phyloP scores from a whole-genome alignment of 2,113 vertebrate genomes.

The Himantopus leucocephalus region DNA sequence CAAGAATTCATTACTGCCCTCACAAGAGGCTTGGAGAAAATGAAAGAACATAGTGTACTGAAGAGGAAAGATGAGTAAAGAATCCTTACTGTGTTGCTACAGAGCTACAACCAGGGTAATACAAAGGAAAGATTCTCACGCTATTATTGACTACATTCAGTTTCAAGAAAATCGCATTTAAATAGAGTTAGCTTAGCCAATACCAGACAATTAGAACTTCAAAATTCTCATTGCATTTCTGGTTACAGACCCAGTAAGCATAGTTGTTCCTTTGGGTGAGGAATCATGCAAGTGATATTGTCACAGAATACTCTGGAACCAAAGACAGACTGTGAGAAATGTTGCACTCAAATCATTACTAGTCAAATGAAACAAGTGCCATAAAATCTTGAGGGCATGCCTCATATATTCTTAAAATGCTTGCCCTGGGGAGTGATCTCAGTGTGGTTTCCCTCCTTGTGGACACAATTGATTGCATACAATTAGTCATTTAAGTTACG shows the following conservation, averaged over 20 bases:
- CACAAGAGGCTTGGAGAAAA: constrained; percentile 31
- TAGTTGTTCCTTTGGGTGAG: background rate
- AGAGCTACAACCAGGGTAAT: background rate
- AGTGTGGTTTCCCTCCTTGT: background rate
- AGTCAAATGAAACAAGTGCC: background rate
- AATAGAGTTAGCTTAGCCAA: background rate
- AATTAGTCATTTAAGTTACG: background rate
- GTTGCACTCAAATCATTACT: background rate
- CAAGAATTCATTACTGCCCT: constrained; percentile 66
- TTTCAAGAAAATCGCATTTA: background rate
- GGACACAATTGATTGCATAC: background rate
- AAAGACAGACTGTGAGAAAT: background rate
- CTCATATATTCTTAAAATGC: constrained; percentile 9
- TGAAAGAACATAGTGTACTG: background rate
- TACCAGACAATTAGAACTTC: background rate
- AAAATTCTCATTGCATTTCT: background rate
- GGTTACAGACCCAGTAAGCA: background rate
- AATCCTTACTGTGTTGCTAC: background rate
- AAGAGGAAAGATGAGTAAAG: background rate
- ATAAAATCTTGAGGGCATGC: background rate
- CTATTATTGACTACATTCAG: background rate
- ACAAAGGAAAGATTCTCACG: background rate
- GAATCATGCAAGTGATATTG: background rate
- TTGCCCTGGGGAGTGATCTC: background rate
- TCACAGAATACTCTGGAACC: background rate